A percentile compares a stretch with the other conserved stretches of the same genome.
These are phyloP conservation scores for Julus scanicus DNA, from an alignment of 2,888 invertebrate species.

Conservation along the genomic window DNA sequence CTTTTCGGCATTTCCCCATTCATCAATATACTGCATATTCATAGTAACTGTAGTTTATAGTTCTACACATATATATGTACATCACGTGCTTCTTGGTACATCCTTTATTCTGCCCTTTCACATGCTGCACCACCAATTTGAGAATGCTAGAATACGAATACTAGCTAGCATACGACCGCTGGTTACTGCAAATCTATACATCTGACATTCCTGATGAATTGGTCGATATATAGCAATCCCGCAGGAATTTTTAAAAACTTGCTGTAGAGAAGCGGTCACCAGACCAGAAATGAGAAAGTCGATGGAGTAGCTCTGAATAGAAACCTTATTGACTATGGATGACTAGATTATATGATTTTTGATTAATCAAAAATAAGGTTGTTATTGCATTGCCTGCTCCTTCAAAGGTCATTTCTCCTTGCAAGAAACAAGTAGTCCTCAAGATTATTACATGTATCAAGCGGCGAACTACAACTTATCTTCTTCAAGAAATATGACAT, in stretches of 20 bases:
- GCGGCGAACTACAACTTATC: background rate
- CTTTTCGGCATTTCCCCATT: background rate
- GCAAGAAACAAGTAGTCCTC: background rate
- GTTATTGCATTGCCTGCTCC: background rate
- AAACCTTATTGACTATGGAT: background rate
- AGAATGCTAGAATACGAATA: background rate
- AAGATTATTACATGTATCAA: background rate
- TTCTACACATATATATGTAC: background rate
- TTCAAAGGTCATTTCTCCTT: background rate
- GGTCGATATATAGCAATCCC: constrained; percentile 34
- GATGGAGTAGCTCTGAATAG: background rate
- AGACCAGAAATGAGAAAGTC: background rate
- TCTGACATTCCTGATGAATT: background rate
- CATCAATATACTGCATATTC: background rate
- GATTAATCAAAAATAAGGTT: background rate
- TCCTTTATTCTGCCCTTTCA: background rate
- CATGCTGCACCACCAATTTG: background rate
- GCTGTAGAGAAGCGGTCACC: background rate
- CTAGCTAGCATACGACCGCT: too few species aligned
- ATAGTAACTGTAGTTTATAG: too few species aligned
- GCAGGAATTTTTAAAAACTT: background rate
- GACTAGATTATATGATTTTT: background rate
- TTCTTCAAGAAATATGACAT: background rate
- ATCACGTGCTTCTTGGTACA: background rate
- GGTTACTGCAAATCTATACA: background rate